These are phyloP conservation scores for Conger conger DNA, from an alignment of 2,113 vertebrate genomes.

Conservation along the genomic window DNA sequence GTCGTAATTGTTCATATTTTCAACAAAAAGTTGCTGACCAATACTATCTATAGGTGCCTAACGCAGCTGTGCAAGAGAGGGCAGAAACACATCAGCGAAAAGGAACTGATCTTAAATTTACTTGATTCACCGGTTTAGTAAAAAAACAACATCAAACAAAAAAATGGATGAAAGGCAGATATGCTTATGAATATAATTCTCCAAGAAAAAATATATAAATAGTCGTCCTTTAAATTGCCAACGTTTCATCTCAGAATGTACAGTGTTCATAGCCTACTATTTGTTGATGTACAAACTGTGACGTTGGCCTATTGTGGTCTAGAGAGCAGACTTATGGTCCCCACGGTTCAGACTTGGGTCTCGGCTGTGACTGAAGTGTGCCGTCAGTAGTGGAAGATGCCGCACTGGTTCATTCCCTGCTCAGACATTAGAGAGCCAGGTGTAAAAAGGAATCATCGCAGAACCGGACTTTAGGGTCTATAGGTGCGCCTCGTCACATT, in stretches of 20 bases:
- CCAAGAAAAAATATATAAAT: too few species aligned
- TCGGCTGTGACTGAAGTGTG: slow-evolving; percentile 10
- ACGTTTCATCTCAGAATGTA: neutral
- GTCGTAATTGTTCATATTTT: neutral
- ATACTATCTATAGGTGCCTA: neutral
- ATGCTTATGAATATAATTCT: too few species aligned
- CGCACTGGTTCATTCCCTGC: slow-evolving; percentile 6
- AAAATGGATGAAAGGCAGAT: neutral
- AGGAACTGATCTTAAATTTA: neutral
- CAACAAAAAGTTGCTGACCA: neutral
- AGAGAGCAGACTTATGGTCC: neutral
- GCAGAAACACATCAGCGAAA: neutral
- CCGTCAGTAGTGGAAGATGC: neutral
- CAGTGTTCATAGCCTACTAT: neutral
- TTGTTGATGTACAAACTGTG: neutral
- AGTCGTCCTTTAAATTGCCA: too few species aligned
- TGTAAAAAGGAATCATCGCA: slow-evolving; percentile 39
- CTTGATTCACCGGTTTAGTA: too few species aligned
- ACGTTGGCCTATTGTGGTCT: neutral
- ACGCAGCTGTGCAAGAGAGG: neutral
- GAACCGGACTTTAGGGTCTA: slow-evolving; percentile 22
- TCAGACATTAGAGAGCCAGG: slow-evolving; percentile 36
- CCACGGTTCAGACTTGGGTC: neutral
- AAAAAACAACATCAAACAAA: neutral
- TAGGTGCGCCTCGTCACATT: slow-evolving; percentile 23